phyloP scores from a whole-genome alignment of 2,797 vertebrate species.

The Trachops cirrhosus region DNA sequence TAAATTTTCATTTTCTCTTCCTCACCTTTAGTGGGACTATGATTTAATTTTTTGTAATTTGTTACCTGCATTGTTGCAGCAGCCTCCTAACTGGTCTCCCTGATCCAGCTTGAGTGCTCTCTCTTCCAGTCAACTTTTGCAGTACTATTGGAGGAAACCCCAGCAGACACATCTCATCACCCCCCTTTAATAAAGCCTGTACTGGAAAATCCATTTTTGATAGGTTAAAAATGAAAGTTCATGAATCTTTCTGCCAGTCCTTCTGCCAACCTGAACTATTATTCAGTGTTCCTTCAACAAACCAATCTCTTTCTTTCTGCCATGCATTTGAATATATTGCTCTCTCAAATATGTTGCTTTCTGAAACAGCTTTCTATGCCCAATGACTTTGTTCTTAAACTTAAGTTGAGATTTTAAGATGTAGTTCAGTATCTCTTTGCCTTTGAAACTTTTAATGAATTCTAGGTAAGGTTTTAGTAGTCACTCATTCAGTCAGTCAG shows the following conservation, averaged over 20 bases:
- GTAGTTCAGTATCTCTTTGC: not conserved
- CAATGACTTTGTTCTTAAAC: not conserved
- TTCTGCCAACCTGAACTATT: not conserved
- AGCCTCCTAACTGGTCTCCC: not conserved
- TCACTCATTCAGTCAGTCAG: not conserved
- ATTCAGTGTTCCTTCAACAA: not conserved
- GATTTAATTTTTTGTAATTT: not conserved
- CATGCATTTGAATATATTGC: not conserved
- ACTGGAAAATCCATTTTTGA: not conserved
- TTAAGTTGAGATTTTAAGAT: not conserved
- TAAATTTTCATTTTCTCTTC: conserved; percentile 27
- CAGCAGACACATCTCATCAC: not conserved
- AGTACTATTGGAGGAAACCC: not conserved
- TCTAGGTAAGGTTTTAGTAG: not conserved
- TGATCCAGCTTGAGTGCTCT: not conserved
- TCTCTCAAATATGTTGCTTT: not conserved
- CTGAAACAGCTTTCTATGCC: not conserved
- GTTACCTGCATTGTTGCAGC: not conserved
- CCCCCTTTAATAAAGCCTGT: not conserved
- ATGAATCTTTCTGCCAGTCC: not conserved
- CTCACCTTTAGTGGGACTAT: not conserved
- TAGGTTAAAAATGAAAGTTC: not conserved
- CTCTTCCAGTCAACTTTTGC: not conserved
- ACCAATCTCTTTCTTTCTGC: too few species aligned
- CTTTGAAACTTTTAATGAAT: not conserved